Conservation (phyloP, 2,113 vertebrate species). For the Chaetodon trifascialis region DNA sequence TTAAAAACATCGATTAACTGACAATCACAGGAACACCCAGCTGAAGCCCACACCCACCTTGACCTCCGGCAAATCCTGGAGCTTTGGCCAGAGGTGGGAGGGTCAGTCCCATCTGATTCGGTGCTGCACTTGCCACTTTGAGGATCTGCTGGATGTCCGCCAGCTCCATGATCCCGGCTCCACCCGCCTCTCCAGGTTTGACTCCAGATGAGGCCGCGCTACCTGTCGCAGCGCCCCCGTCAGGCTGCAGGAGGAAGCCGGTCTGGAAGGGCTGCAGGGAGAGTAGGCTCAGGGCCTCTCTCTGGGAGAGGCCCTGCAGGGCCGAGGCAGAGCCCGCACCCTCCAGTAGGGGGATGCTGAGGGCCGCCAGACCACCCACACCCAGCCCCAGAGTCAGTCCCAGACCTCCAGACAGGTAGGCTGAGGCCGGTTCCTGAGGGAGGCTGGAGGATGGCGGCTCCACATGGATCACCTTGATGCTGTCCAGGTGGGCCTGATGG, state of each 20-base stretch:
- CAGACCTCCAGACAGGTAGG: constrained; percentile 59
- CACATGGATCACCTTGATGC: constrained; percentile 90
- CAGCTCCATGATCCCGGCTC: constrained; percentile 84
- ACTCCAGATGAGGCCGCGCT: constrained; percentile 81
- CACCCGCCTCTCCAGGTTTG: constrained; percentile 80
- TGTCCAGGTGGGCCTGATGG: constrained; percentile 85
- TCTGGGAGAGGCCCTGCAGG: constrained; percentile 89
- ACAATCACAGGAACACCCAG: background rate
- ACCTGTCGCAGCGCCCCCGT: constrained; percentile 88
- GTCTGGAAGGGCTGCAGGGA: constrained; percentile 94
- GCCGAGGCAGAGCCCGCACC: constrained; percentile 78
- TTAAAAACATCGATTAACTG: background rate
- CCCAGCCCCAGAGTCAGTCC: constrained; percentile 66
- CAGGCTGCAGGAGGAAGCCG: constrained; percentile 92
- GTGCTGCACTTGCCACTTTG: constrained; percentile 91
- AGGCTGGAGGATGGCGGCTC: constrained; percentile 90
- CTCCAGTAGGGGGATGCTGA: constrained; percentile 89
- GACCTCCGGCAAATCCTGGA: constrained; percentile 76
- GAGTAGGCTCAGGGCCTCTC: constrained; percentile 89
- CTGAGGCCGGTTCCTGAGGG: constrained; percentile 89
- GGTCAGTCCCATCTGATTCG: constrained; percentile 90
- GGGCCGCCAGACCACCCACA: constrained; percentile 72
- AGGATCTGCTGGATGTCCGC: constrained; percentile 98
- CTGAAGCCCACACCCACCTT: constrained; percentile 47
- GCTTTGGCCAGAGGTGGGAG: constrained; percentile 91